Base-by-base conservation (phyloP, 30 jellyfish, hydroid and myxozoan genomes). In the Nemopilema nomurai region DNA sequence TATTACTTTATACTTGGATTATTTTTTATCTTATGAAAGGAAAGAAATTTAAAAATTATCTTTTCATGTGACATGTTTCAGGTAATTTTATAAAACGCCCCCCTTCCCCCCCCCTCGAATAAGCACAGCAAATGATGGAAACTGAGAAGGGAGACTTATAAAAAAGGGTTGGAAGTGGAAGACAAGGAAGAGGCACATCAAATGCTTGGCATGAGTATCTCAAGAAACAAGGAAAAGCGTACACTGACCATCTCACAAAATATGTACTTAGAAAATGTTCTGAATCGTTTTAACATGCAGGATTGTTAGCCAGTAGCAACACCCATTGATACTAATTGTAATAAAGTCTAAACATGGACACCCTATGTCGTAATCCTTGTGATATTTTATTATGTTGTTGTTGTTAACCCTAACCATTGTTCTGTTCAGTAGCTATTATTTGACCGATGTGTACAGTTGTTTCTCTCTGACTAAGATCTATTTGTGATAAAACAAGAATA, bases 41-140 rank as follows among this genome's bases (percentile, higher is more conserved):
- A n/a, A n/a, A n/a, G n/a, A n/a, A n/a, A n/a, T n/a, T n/a, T n/a
- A n/a, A n/a, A n/a, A 84, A 77, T 24, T 82, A 68, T 71, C 24
- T 52, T 67, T 65, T 50, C 49, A 82, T 22, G 67, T 50, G 27
- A 26, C 85, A 76, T n/a, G 84, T 67, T 49, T 51, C 20, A 74
- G 18, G 71, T 74, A 51, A 31, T 20, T 74, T 31, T 25, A n/a
- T 72, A 27, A 64, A 64, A 52, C 26, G 29, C 28, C 26, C 8
- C 49, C 73, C 51, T 51, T 41, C 51, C 8, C 27, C 51, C 49
- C 57, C 87, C 16, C 51, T 52, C 57, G 51, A 77, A 41, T 83
- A 77, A 41, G 79, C 78, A 57, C n/a, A n/a, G n/a, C 90, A 81
- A 32, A 69, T 81, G 90, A 67, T 81, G 90, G 90, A 28, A 25